Evolutionary conservation across 1,140 invertebrate genomes (phyloP).

Genomic region (Acarapis woodi): DNA sequence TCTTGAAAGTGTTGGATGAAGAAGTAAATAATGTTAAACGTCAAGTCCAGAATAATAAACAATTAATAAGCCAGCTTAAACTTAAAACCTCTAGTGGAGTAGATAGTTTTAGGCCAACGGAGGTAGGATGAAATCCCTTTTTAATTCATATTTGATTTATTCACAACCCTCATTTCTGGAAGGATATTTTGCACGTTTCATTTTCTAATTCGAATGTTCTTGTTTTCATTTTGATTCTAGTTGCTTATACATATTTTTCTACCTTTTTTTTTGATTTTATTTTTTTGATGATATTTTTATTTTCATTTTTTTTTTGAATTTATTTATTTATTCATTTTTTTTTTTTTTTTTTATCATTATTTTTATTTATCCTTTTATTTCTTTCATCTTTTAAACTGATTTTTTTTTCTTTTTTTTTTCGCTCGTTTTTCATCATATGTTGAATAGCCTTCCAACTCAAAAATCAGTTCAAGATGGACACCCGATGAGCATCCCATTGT

Average conservation of each 20-base stretch:
- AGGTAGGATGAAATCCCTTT: conserved; percentile 23
- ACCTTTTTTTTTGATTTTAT: too few relatives aligned
- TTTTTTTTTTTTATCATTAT: too few relatives aligned
- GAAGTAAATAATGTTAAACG: conserved; percentile 73
- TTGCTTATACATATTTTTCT: too few relatives aligned
- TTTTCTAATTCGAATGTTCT: too few relatives aligned
- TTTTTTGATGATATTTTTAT: too few relatives aligned
- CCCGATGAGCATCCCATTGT: conserved; percentile 68
- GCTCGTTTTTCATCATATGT: background rate
- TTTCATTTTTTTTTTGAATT: too few relatives aligned
- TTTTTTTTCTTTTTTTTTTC: background rate
- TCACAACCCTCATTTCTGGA: background rate
- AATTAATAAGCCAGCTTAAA: conserved; percentile 54
- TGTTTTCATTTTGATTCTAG: too few relatives aligned
- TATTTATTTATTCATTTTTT: too few relatives aligned
- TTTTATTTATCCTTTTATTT: background rate
- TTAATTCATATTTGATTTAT: background rate
- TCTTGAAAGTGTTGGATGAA: conserved; percentile 63
- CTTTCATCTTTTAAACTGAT: background rate
- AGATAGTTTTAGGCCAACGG: conserved; percentile 33
- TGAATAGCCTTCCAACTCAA: too few relatives aligned
- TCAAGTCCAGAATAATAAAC: conserved; percentile 85
- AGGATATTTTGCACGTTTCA: too few relatives aligned
- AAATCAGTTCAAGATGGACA: conserved; percentile 60
- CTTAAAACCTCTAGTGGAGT: conserved; percentile 27